phyloP scores from a whole-genome alignment of 2,113 vertebrate genomes.

The Naja naja region DNA sequence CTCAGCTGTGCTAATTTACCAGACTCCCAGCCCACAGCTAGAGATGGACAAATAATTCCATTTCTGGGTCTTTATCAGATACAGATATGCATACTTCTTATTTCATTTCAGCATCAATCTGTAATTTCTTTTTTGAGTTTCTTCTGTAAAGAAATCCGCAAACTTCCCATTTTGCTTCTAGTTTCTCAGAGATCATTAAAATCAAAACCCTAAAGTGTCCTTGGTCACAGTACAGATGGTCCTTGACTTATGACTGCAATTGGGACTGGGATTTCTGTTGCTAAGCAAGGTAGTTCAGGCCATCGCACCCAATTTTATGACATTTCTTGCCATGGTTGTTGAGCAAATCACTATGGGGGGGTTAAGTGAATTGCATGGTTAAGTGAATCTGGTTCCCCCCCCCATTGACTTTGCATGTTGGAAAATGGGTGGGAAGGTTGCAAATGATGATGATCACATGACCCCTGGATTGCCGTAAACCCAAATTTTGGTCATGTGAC shows the following conservation, averaged over 20 bases:
- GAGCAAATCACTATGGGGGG: not conserved
- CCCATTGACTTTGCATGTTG: not conserved
- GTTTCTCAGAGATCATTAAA: not conserved
- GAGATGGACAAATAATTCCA: not conserved
- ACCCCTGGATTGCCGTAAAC: too few relatives aligned
- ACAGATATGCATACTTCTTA: not conserved
- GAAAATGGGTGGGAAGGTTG: not conserved
- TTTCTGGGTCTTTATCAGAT: not conserved
- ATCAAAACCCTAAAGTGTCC: not conserved
- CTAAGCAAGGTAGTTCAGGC: not conserved
- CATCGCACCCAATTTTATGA: not conserved
- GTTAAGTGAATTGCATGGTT: not conserved
- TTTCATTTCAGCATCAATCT: not conserved
- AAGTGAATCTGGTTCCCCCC: not conserved
- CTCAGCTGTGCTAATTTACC: not conserved
- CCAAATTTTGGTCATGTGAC: too few relatives aligned
- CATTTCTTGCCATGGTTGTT: not conserved
- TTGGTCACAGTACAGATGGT: not conserved
- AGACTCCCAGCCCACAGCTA: not conserved
- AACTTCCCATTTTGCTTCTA: not conserved
- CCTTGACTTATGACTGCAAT: not conserved
- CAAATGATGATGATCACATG: not conserved
- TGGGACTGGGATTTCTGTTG: not conserved
- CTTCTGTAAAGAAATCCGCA: not conserved
- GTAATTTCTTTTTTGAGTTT: not conserved